These are phyloP conservation scores for Salmo trutta DNA, from an alignment of 2,797 vertebrate genomes.

Conservation along the genomic window DNA sequence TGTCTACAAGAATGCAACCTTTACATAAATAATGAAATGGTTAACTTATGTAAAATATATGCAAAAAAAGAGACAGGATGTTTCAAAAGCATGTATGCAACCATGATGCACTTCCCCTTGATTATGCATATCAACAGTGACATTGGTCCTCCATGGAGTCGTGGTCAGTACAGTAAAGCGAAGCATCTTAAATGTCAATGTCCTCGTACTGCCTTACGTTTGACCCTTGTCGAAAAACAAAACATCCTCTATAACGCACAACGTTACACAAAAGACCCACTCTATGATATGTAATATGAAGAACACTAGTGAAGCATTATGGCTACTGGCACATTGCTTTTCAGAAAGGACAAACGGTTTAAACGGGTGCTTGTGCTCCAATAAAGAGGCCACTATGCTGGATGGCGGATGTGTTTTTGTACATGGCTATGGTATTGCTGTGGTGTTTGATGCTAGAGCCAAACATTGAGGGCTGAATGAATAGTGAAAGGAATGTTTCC, in stretches of 20 bases:
- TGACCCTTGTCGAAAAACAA: conserved; percentile 49
- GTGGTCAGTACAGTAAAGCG: conserved; percentile 29
- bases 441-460: conserved; percentile 59
- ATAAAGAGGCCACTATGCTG: conserved; percentile 65
- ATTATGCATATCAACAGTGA: conserved; percentile 60
- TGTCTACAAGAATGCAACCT: conserved; percentile 46
- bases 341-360: conserved; percentile 55
- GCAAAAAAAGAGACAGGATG: conserved; percentile 54
- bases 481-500: conserved; percentile 25
- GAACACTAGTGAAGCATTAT: conserved; percentile 60
- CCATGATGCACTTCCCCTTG: conserved; percentile 52
- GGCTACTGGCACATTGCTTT: conserved; percentile 39
- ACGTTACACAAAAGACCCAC: conserved; percentile 45
- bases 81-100: conserved; percentile 33
- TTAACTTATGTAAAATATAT: conserved; percentile 58
- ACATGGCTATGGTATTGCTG: conserved; percentile 52
- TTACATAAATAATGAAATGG: conserved; percentile 54
- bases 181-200: conserved; percentile 62
- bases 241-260: conserved; percentile 46
- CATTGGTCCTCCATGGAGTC: conserved; percentile 43
- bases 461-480: conserved; percentile 51
- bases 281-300: conserved; percentile 66
- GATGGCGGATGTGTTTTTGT: conserved; percentile 71
- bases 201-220: conserved; percentile 43
- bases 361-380: conserved; percentile 70